Evolutionary conservation across 1,140 invertebrate genomes (phyloP).

Genomic region (Helicoverpa zea): DNA sequence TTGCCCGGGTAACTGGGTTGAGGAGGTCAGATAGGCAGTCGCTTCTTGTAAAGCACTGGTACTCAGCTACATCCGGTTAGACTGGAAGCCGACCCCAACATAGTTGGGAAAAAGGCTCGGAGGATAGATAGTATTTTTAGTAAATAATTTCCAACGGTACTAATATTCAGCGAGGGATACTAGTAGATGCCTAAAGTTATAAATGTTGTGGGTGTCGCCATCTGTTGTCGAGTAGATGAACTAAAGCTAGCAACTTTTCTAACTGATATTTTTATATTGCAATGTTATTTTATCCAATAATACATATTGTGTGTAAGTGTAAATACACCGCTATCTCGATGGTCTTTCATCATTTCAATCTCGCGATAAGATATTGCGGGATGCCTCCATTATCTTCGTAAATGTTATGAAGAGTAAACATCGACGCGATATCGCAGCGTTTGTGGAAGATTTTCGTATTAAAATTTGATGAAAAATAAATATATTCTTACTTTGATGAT

Average conservation of each 20-base stretch:
- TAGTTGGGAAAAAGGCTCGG: too few species aligned
- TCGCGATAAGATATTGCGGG: slow-evolving; percentile 18
- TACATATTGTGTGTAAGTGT: not conserved
- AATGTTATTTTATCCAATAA: not conserved
- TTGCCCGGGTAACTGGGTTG: too few species aligned
- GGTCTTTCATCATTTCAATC: slow-evolving; percentile 3
- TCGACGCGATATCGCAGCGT: too few species aligned
- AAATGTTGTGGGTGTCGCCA: not conserved
- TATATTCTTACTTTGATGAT: too few species aligned
- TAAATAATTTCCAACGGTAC: not conserved
- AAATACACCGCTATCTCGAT: not conserved
- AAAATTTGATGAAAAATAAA: not conserved
- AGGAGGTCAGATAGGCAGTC: too few species aligned
- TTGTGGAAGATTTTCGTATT: not conserved
- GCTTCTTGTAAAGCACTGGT: too few species aligned
- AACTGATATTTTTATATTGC: not conserved
- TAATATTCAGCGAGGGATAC: too few species aligned
- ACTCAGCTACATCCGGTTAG: too few species aligned
- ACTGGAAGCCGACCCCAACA: too few species aligned
- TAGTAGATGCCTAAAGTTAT: too few species aligned
- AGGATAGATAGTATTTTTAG: too few species aligned
- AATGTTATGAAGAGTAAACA: slow-evolving; percentile 16
- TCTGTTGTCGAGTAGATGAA: not conserved
- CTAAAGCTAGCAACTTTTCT: not conserved
- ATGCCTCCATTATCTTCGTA: not conserved